These are phyloP conservation scores for Scolopax bukidnonensis DNA, from an alignment of 2,797 vertebrate genomes.

Conservation along the genomic window DNA sequence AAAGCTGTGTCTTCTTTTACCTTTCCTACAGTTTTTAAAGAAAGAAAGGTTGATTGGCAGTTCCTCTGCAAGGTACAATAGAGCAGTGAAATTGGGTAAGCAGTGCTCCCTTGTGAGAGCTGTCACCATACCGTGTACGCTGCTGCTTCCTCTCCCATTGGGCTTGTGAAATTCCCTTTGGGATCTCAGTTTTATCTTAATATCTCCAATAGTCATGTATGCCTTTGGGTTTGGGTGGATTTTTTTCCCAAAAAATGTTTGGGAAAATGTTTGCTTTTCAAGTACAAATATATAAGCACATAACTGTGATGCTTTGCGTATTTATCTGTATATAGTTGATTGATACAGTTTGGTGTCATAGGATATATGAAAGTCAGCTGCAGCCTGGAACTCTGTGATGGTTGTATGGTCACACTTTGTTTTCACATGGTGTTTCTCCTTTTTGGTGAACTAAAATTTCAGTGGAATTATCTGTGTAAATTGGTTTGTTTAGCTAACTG, in stretches of 20 bases:
- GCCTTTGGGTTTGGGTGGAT: accelerated
- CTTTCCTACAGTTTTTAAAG: background rate
- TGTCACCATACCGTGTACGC: background rate
- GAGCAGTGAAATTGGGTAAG: background rate
- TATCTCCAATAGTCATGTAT: background rate
- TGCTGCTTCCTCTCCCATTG: background rate
- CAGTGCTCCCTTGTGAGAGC: background rate
- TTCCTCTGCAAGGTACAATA: background rate
- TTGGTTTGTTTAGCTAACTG: background rate
- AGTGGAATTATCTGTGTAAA: background rate
- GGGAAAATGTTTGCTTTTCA: background rate
- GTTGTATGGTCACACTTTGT: background rate
- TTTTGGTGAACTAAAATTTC: background rate
- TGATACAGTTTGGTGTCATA: background rate
- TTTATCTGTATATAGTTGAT: background rate
- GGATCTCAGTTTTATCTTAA: background rate
- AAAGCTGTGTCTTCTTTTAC: background rate
- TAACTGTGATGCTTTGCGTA: background rate
- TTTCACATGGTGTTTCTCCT: background rate
- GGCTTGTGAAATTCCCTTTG: background rate
- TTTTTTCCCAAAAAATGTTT: background rate
- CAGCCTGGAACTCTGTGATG: background rate
- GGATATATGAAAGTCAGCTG: background rate
- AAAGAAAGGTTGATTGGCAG: background rate
- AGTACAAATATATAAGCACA: background rate